A percentile compares a stretch with the other conserved stretches of the same genome.
phyloP scores from a whole-genome alignment of 2,797 vertebrate species.

The Loris lydekkerianus region DNA sequence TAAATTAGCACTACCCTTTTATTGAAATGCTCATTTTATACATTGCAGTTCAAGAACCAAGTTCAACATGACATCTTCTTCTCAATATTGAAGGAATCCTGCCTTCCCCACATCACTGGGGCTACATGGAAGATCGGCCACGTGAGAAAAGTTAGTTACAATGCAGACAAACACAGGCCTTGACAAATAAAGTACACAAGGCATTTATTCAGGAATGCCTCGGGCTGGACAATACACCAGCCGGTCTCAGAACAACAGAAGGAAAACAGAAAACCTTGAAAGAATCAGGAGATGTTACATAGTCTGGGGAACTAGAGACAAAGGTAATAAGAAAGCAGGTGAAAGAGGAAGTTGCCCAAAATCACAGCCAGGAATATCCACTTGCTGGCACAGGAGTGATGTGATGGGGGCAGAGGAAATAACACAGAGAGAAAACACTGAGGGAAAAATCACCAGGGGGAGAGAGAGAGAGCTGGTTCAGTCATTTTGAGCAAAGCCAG shows the following conservation, averaged over 20 bases:
- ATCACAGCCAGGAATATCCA: too few relatives aligned
- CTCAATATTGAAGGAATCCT: background rate
- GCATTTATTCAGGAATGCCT: background rate
- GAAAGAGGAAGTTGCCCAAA: background rate
- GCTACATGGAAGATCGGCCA: background rate
- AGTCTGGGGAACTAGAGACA: background rate
- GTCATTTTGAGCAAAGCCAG: background rate
- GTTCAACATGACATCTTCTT: background rate
- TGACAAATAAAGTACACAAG: background rate
- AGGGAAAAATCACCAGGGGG: too few relatives aligned
- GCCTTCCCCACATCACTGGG: background rate
- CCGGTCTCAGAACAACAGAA: background rate
- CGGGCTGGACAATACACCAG: background rate
- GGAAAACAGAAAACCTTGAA: background rate
- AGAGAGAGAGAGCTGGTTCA: background rate
- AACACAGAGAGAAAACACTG: accelerated
- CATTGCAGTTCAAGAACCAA: background rate
- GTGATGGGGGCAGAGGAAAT: background rate
- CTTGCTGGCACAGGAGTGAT: background rate
- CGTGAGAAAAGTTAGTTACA: background rate
- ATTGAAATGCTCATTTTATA: background rate
- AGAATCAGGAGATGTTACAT: background rate
- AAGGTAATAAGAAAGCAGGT: background rate
- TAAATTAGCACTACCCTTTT: background rate
- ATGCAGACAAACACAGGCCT: background rate